Evolutionary conservation across 64 coral and sea anemone species (phyloP).

Genomic region (Stichodactyla helianthus): DNA sequence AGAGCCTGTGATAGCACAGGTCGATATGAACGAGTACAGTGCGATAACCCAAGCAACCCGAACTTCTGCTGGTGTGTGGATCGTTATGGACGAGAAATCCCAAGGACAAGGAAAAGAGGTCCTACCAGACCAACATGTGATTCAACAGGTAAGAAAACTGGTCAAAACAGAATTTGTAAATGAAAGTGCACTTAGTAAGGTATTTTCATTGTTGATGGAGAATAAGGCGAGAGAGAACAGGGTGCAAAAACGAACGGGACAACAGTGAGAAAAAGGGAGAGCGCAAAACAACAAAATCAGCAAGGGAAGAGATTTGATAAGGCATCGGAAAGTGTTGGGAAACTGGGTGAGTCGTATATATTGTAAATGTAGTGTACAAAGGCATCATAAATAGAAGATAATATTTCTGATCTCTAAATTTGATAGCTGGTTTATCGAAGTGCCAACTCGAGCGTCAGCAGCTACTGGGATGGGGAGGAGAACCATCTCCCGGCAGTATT

Average conservation of each 20-base stretch:
- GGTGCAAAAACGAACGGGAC: no score
- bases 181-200: no score
- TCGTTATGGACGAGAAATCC: slow-evolving; percentile 46
- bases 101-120: slow-evolving; percentile 38
- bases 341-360: no score
- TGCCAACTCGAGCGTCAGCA: slow-evolving; percentile 52
- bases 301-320: no score
- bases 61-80: slow-evolving; percentile 58
- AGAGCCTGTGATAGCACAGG: slow-evolving; percentile 39
- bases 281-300: no score
- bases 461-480: slow-evolving; percentile 42
- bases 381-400: background rate
- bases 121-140: slow-evolving; percentile 29
- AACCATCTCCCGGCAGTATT: slow-evolving; percentile 33
- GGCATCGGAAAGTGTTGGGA: no score
- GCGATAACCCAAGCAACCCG: slow-evolving; percentile 9
- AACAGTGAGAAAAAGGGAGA: no score
- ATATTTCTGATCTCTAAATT: background rate
- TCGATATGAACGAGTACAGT: slow-evolving; percentile 37
- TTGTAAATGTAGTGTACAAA: no score
- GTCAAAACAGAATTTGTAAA: no score
- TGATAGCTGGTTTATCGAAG: slow-evolving; percentile 40
- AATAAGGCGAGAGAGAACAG: no score
- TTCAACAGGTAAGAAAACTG: slow-evolving; percentile 18
- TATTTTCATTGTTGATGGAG: no score